Evolutionary conservation across 2,797 vertebrate genomes (phyloP).

Genomic region (Bovichtus diacanthus): DNA sequence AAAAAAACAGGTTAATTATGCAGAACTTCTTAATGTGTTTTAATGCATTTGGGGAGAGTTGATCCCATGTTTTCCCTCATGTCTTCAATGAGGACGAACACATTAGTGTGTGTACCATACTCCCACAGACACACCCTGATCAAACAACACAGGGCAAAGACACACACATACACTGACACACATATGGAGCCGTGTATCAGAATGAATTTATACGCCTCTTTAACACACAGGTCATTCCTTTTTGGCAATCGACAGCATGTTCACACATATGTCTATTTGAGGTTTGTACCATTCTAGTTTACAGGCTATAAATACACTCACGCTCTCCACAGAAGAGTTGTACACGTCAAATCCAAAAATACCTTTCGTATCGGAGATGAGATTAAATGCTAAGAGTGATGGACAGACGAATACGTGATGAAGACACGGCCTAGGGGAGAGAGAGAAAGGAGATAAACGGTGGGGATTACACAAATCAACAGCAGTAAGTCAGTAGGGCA

Average conservation of each 20-base stretch:
- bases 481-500: conserved; percentile 70
- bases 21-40: conserved; percentile 25
- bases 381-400: conserved; percentile 63
- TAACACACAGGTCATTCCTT: conserved; percentile 53
- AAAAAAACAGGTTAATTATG: conserved; percentile 37
- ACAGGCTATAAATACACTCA: conserved; percentile 60
- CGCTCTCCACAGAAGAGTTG: conserved; percentile 16
- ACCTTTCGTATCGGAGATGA: conserved; percentile 47
- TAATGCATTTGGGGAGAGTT: conserved; percentile 34
- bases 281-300: conserved; percentile 55
- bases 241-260: conserved; percentile 46
- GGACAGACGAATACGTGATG: conserved; percentile 66
- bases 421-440: conserved; percentile 28
- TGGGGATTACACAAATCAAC: conserved; percentile 71
- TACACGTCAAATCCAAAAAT: conserved; percentile 64
- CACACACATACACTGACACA: conserved; percentile 24
- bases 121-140: conserved; percentile 27
- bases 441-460: conserved; percentile 53
- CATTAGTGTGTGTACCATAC: conserved; percentile 31
- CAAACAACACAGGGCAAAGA: conserved; percentile 11
- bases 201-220: conserved; percentile 60
- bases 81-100: conserved; percentile 30
- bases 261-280: conserved; percentile 45
- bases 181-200: conserved; percentile 20
- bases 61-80: conserved; percentile 24